Evolutionary conservation across 2,113 vertebrate genomes (phyloP).

Genomic region (Bombycilla garrulus): DNA sequence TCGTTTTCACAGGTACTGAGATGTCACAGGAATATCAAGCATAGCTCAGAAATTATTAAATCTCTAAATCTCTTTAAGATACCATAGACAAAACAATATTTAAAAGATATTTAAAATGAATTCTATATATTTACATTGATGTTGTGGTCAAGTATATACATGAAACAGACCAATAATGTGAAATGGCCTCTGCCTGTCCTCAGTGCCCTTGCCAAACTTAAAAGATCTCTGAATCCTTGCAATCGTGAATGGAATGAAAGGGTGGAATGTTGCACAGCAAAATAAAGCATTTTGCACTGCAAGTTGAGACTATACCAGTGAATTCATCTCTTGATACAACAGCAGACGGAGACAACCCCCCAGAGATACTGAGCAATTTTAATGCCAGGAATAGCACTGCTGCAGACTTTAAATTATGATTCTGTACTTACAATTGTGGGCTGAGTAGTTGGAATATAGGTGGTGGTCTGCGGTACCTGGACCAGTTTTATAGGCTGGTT

Average conservation of each 20-base stretch:
- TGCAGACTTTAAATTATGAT: slow-evolving; percentile 8
- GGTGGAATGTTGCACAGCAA: slow-evolving; percentile 58
- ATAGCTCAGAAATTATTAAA: slow-evolving; percentile 39
- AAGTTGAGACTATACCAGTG: slow-evolving; percentile 56
- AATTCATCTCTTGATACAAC: slow-evolving; percentile 58
- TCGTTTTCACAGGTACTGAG: slow-evolving; percentile 10
- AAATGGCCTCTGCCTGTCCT: background rate
- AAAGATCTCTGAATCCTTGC: background rate
- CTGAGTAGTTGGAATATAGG: slow-evolving; percentile 73
- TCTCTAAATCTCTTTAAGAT: slow-evolving; percentile 49
- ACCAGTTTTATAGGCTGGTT: slow-evolving; percentile 72
- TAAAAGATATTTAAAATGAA: slow-evolving; percentile 41
- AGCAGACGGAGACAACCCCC: slow-evolving; percentile 42
- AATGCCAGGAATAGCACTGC: slow-evolving; percentile 36
- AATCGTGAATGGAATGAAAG: background rate
- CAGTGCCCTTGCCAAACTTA: background rate
- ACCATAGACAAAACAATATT: slow-evolving; percentile 51
- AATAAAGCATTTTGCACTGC: slow-evolving; percentile 59
- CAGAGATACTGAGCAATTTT: slow-evolving; percentile 29
- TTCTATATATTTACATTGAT: slow-evolving; percentile 50
- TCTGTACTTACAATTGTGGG: slow-evolving; percentile 75
- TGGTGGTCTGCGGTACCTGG: slow-evolving; percentile 70
- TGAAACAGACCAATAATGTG: background rate
- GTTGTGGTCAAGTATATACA: slow-evolving; percentile 42
- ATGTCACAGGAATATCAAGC: slow-evolving; percentile 51